Evolutionary conservation across 1,140 invertebrate species (phyloP).

Genomic region (Hyphantria cunea): DNA sequence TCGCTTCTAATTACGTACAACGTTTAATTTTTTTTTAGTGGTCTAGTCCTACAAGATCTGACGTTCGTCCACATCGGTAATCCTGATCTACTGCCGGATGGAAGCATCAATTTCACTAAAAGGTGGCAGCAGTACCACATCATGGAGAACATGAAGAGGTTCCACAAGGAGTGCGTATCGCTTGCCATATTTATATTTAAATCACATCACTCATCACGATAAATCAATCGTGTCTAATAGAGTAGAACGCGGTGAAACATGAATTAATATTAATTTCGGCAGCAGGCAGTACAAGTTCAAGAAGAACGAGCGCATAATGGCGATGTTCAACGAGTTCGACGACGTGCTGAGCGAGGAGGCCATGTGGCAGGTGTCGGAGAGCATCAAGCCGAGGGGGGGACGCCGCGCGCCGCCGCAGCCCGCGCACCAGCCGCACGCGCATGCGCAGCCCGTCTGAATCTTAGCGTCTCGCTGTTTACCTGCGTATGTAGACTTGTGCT

Average conservation of each 20-base stretch:
- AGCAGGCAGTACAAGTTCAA: conserved; percentile 90
- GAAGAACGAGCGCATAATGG: conserved; percentile 95
- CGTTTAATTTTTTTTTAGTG: conserved; percentile 85
- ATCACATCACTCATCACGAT: too few species aligned
- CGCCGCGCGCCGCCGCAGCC: conserved; percentile 48
- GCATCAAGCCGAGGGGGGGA: conserved; percentile 94
- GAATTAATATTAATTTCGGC: conserved; percentile 24
- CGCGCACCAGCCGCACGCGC: conserved; percentile 33
- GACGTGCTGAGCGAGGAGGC: conserved; percentile 97
- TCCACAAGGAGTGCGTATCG: conserved; percentile 93
- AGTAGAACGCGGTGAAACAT: background rate
- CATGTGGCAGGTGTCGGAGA: conserved; percentile 98
- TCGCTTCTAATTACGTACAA: too few species aligned
- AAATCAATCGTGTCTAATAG: too few species aligned
- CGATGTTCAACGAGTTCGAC: conserved; percentile 98
- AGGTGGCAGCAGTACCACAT: conserved; percentile 99
- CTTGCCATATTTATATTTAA: background rate
- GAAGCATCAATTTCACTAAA: conserved; percentile 97
- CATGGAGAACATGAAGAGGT: conserved; percentile 98
- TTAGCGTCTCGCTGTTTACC: background rate
- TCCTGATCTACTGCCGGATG: conserved; percentile 92
- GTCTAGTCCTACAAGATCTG: conserved; percentile 98
- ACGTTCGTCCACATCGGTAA: conserved; percentile 99
- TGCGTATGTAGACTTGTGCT: background rate
- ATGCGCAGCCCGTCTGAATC: conserved; percentile 39